Evolutionary conservation across 2,797 vertebrate genomes (phyloP).

Genomic region (Scarus forsteni): DNA sequence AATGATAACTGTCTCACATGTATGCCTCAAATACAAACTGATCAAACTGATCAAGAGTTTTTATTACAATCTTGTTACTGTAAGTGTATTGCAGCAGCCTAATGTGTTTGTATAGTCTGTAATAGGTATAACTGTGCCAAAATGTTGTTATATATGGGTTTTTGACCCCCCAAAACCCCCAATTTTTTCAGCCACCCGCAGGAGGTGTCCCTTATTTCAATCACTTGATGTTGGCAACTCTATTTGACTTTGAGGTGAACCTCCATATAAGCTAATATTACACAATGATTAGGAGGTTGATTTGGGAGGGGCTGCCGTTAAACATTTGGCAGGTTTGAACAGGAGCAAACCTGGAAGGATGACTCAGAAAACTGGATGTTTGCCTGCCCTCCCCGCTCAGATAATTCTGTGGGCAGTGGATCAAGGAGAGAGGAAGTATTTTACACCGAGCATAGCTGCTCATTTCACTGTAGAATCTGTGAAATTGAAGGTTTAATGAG

Average conservation of each 20-base stretch:
- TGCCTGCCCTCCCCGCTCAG: not conserved
- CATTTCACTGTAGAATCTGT: conserved; percentile 3
- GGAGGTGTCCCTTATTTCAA: no score
- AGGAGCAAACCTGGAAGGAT: conserved; percentile 1
- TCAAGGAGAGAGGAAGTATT: conserved; percentile 4
- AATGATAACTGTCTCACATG: no score
- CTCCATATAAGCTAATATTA: not conserved
- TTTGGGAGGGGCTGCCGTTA: not conserved
- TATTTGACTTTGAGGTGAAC: not conserved
- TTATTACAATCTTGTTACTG: no score
- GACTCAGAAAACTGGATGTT: conserved; percentile 28
- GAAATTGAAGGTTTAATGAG: conserved; percentile 8
- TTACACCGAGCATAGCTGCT: not conserved
- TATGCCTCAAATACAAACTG: no score
- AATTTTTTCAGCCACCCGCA: no score
- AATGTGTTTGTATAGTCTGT: no score
- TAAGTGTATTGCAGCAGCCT: no score
- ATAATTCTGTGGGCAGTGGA: conserved; percentile 2
- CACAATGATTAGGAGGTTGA: not conserved
- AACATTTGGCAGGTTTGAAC: not conserved
- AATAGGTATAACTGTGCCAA: no score
- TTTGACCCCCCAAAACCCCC: no score
- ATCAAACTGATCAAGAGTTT: no score
- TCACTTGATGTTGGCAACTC: no score
- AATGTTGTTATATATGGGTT: no score